Base-by-base conservation (phyloP, 2,888 invertebrate species). In the Halictus ligatus region DNA sequence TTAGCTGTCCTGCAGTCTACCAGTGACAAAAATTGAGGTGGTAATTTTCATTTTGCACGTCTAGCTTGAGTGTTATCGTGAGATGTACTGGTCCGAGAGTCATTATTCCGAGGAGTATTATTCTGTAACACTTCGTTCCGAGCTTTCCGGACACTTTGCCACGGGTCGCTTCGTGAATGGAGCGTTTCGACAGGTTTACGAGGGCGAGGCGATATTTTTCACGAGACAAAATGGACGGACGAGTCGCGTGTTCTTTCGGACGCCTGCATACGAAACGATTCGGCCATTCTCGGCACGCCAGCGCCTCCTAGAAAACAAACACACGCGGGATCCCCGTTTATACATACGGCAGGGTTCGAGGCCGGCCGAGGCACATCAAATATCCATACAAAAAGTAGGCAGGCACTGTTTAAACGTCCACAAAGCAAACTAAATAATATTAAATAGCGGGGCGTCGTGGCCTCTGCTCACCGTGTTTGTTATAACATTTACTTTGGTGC, bases 391-490 rank as follows among this genome's bases (percentile, higher is more conserved):
- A 93, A 93, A 94, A 93, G 92, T 92, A 92, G 92, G 92, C 91
- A 92, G 93, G 88, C 92, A 91, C 92, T 94, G 94, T 94, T 94
- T 94, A 93, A 94, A 93, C 94, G 93, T 92, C 92, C 92, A 94
- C 93, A 94, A 95, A 94, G 94, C 93, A 94, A 94, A 93, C 94
- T 93, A 94, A 94, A 94, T 94, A 94, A 94, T 94, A 93, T 94
- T 94, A 94, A 94, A 94, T 94, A 94, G 94, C 94, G 92, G 93
- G 93, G 93, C 92, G 93, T 93, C 93, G 92, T 89, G 86, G 91
- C 88, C 91, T 91, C 91, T 91, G 91, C 89, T 88, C 87, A 81
- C 88, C 83, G 87, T 93, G 94, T 94, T 94, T 94, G 93, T 94
- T 94, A 93, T 94, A 94, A 94, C 93, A 93, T 94, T 94, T 94